phyloP scores from a whole-genome alignment of 1,140 invertebrate species.

The Meloidogyne floridensis region DNA sequence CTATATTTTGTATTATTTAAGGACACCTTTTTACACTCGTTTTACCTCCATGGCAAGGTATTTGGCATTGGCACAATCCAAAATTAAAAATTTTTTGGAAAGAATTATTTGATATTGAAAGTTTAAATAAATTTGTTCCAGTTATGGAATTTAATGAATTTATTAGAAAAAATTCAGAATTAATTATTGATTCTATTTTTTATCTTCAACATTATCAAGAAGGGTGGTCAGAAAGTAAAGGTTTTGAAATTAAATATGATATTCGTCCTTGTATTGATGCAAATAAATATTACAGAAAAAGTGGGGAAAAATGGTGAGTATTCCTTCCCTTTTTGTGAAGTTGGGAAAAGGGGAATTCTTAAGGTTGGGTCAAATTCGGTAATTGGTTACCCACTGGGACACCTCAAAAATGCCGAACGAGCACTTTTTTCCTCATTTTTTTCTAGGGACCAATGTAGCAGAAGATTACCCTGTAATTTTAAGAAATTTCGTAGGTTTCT shows the following conservation, averaged over 20 bases:
- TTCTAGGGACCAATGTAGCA: no score
- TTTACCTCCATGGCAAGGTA: constrained; percentile 83
- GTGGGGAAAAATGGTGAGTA: constrained; percentile 51
- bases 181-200: constrained; percentile 76
- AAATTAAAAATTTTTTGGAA: constrained; percentile 74
- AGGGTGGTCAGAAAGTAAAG: constrained; percentile 70
- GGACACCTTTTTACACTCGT: constrained; percentile 70
- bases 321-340: neutral
- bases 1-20: neutral
- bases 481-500: no score
- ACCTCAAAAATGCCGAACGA: no score
- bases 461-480: no score
- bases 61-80: constrained; percentile 83
- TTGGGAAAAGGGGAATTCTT: neutral
- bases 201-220: constrained; percentile 83
- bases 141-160: constrained; percentile 86
- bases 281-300: constrained; percentile 59
- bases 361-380: neutral
- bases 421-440: no score
- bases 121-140: constrained; percentile 78
- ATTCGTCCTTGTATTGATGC: constrained; percentile 69
- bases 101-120: constrained; percentile 82
- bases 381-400: no score
- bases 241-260: constrained; percentile 82
- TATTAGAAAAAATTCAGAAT: constrained; percentile 69